A percentile compares a stretch with the other conserved stretches of the same genome.
These are phyloP conservation scores for Platerodrilus igneus DNA, from an alignment of 2,888 invertebrate species.

Conservation along the genomic window DNA sequence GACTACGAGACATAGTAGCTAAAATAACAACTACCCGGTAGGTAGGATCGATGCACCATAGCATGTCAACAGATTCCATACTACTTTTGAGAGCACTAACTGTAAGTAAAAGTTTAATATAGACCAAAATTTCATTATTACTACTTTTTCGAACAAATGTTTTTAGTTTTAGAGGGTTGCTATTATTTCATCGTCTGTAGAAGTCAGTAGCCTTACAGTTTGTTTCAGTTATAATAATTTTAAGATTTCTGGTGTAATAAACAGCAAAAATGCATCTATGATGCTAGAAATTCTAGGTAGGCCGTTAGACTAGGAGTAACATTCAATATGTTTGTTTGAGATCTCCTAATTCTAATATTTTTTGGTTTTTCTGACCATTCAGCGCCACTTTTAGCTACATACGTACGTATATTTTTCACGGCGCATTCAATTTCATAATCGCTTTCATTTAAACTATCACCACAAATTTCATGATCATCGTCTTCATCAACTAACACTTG, in stretches of 20 bases:
- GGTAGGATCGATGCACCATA: conserved; percentile 4
- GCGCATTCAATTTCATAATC: no score
- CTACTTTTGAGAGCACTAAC: conserved; percentile 6
- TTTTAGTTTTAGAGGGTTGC: conserved; percentile 4
- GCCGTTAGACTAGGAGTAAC: no score
- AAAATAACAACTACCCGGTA: conserved; percentile 4
- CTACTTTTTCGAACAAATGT: conserved; percentile 2
- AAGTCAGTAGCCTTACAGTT: conserved; percentile 4
- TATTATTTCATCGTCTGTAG: conserved; percentile 2
- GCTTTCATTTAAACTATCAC: no score
- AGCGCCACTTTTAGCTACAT: no score
- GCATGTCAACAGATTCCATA: conserved; percentile 10
- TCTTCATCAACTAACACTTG: no score
- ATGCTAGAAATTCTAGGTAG: no score
- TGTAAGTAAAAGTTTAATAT: conserved; percentile 6
- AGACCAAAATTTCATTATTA: conserved; percentile 5
- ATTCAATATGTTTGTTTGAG: no score
- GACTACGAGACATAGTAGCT: conserved; percentile 9
- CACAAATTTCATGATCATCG: no score
- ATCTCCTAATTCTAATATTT: no score
- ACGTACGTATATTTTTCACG: no score
- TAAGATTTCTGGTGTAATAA: conserved; percentile 1
- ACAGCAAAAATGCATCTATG: conserved; percentile 4
- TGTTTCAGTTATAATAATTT: conserved; percentile 9
- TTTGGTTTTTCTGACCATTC: no score